Evolutionary conservation across 2,888 invertebrate species (phyloP).

Genomic region (Ichneumoninae sp.): DNA sequence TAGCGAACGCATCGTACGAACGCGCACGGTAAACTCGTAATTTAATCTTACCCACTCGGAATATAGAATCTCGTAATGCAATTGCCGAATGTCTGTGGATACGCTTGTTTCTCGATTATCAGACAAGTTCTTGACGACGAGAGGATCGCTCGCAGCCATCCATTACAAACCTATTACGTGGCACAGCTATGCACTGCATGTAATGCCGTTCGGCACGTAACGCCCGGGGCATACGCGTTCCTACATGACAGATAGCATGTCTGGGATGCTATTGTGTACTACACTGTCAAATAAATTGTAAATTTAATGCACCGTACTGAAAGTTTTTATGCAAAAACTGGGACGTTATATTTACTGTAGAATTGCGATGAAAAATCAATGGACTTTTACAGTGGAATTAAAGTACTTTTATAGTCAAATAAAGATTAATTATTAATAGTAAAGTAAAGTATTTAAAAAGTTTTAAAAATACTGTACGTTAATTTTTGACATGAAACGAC

Average conservation of each 20-base stretch:
- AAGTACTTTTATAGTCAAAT: too few species aligned
- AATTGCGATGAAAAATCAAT: too few species aligned
- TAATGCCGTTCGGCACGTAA: slow-evolving; percentile 33
- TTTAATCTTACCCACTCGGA: slow-evolving; percentile 34
- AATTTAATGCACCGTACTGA: too few species aligned
- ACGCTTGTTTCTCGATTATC: neutral
- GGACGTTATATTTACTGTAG: too few species aligned
- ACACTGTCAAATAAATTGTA: too few species aligned
- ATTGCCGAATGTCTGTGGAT: neutral
- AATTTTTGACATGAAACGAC: too few species aligned
- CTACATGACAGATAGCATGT: slow-evolving; percentile 14
- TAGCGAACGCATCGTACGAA: slow-evolving; percentile 36
- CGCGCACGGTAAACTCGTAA: slow-evolving; percentile 44
- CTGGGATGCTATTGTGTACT: neutral
- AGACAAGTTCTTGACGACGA: slow-evolving; percentile 22
- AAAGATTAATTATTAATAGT: too few species aligned
- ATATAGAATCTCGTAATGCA: slow-evolving; percentile 39
- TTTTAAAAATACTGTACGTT: too few species aligned
- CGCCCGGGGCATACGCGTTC: slow-evolving; percentile 24
- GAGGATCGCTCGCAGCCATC: slow-evolving; percentile 21
- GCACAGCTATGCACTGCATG: neutral
- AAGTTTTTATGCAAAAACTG: too few species aligned
- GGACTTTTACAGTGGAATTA: too few species aligned
- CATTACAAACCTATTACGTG: slow-evolving; percentile 27
- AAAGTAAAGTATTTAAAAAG: too few species aligned